Base-by-base conservation (phyloP, 2,113 vertebrate genomes). In the Xyliphius kryptos region DNA sequence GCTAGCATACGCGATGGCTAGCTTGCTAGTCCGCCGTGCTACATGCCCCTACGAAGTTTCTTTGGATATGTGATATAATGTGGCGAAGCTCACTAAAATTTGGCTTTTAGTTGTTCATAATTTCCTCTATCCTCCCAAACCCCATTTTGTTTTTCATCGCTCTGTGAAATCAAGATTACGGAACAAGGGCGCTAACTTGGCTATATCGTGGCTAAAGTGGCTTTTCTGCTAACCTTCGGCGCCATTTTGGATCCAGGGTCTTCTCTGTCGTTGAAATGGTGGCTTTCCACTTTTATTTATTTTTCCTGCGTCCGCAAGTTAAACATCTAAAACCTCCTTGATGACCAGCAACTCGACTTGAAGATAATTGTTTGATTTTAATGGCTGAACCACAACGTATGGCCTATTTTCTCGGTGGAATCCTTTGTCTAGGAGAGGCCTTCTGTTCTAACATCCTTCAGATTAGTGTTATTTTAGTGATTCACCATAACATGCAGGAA, bases 161-260 rank as follows among this genome's bases (percentile, higher is more conserved):
- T 73, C 72, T 68, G 79, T 81, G 75, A 76, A 60, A 74, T 49
- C 74, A 54, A 70, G 16, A 56, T 66, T 67, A 44, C 60, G 77
- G 67, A 75, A 70, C 26, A 48, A 67, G 51, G 76, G 65, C 5
- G 79, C 19, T 37, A 54, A 38, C 53, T 70, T 52, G 68, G 71
- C 78, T 66, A 36, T 40, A 21, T 58, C 54, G 74, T 70, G 71
- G 77, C 75, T 70, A 68, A 66, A 67, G n/a, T n/a, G n/a, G n/a
- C n/a, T 75, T 62, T 63, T 8, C 74, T 61, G 66, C 61, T 67
- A 52, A 38, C 40, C 58, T 44, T 20, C 70, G 71, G 67, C 70
- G 74, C 87, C 85, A 89, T 89, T 85, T 88, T 87, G 81, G 82
- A 80, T 59, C 75, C 72, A 69, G 63, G 72, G 16, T n/a, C 74